Evolutionary conservation across 30 jellyfish, hydroid and myxozoan species (phyloP), one percentile per base, ranked within the genome.

Genomic region (Catostylus mosaicus): DNA sequence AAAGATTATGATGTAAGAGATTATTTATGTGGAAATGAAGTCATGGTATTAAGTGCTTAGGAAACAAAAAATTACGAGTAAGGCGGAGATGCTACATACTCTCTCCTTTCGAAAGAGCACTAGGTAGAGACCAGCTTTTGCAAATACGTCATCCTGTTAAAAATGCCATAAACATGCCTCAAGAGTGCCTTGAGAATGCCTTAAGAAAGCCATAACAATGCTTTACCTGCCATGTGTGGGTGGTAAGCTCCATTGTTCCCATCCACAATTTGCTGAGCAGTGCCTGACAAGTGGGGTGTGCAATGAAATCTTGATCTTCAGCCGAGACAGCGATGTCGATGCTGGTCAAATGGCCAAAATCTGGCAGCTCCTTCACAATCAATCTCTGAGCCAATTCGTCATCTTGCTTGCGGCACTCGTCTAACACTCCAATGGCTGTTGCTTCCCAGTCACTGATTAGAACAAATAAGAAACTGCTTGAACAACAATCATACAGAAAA

Each of bases 321-420:
- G 96, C 99, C 20, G 99, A 82, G 43, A 88, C 99, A 36, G 99
- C 99, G 35, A 94, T 88, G 77, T 94, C 99, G 26, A 94, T 66
- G 65, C 96, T 72, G 18, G 97, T 82, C 66, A 94, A 62, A 56
- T 85, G 75, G 30, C 99, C 97, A 78, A 94, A 94, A 73, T 88
- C 78, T 26, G 95, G 95, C 48, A 88, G 79, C 48, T 88, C 97
- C 52, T 88, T 94, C 16, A 94, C 95, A 0, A 94, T 65, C 26
- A 94, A 84, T 80, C 95, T 78, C 70, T 94, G 99, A 16, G 99
- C 99, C 8, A 75, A 82, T 24, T 88, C 80, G 40, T 94, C 99
- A 73, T 89, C 90, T 65, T 94, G 90, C 54, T 78, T 84, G 7
- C 97, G 97, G 75, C 97, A 88, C 70, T 94, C 97, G 29, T 94